phyloP scores from a whole-genome alignment of 2,797 vertebrate genomes.

The Helicolenus hilgendorfi region DNA sequence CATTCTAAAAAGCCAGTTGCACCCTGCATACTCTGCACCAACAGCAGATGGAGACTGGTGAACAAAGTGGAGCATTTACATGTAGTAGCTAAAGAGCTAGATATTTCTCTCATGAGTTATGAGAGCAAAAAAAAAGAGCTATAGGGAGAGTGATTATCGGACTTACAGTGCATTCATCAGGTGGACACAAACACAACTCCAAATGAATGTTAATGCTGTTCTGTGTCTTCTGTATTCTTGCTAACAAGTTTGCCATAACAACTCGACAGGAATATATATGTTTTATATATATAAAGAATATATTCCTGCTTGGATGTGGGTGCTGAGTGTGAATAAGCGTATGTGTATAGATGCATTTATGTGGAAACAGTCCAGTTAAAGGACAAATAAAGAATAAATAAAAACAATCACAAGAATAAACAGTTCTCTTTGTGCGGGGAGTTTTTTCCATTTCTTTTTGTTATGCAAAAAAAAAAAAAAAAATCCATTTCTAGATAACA shows the following conservation, averaged over 20 bases:
- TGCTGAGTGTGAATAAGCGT: background rate
- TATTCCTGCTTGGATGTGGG: background rate
- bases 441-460: background rate
- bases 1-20: no score
- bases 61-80: background rate
- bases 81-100: background rate
- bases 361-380: background rate
- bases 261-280: background rate
- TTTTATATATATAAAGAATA: no score
- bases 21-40: no score
- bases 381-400: background rate
- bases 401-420: background rate
- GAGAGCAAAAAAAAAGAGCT: background rate
- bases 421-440: background rate
- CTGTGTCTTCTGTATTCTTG: background rate
- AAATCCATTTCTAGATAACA: slow-evolving; percentile 5
- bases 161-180: background rate
- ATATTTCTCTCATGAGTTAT: background rate
- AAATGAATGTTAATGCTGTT: background rate
- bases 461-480: background rate
- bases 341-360: background rate
- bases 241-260: background rate
- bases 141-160: background rate
- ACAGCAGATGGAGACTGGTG: background rate
- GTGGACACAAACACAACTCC: background rate